Percentiles rank a stretch among this genome's conserved stretches.
phyloP scores from a whole-genome alignment of 30 jellyfish, hydroid and myxozoan genomes.

The Mastigias papua region DNA sequence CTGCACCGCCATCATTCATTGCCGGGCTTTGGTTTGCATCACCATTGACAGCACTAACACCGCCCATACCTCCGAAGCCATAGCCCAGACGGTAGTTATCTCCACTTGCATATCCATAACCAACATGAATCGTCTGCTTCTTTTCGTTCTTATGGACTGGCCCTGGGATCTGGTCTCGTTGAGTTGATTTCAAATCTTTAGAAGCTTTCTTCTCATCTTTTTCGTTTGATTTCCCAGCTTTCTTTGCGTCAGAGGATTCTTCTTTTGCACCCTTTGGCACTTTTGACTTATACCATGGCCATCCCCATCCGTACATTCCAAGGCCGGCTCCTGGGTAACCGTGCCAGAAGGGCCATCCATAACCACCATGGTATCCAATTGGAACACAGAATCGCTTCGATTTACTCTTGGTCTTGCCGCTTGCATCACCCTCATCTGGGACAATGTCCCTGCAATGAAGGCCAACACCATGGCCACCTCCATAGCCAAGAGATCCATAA shows the following conservation, averaged over 20 bases:
- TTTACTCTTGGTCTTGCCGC: conserved; percentile 2
- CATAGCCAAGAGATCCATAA: conserved; percentile 60
- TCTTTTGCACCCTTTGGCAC: conserved; percentile 85
- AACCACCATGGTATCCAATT: conserved; percentile 97
- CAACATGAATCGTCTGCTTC: conserved; percentile 99
- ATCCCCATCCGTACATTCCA: conserved; percentile 99
- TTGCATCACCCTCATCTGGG: conserved; percentile 28
- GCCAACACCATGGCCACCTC: conserved; percentile 75
- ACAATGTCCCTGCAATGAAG: conserved; percentile 94
- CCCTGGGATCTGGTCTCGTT: conserved; percentile 82
- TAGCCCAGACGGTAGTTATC: conserved; percentile 97
- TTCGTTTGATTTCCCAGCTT: conserved; percentile 53
- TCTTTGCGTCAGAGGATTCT: conserved; percentile 15
- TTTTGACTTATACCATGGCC: conserved; percentile 99
- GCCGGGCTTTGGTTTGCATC: conserved; percentile 6
- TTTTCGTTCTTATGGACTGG: conserved; percentile 69
- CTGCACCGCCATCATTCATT: conserved; percentile 59
- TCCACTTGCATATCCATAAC: conserved; percentile 99
- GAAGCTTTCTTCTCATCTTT: conserved; percentile 14
- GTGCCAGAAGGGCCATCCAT: conserved; percentile 99
- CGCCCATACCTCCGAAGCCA: conserved; percentile 99
- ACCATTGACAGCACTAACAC: conserved; percentile 91
- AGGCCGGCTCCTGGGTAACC: conserved; percentile 99
- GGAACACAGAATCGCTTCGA: conserved; percentile 98
- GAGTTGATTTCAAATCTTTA: conserved; percentile 63